These are phyloP conservation scores for Sebastes umbrosus DNA, from an alignment of 2,797 vertebrate species.

Conservation along the genomic window DNA sequence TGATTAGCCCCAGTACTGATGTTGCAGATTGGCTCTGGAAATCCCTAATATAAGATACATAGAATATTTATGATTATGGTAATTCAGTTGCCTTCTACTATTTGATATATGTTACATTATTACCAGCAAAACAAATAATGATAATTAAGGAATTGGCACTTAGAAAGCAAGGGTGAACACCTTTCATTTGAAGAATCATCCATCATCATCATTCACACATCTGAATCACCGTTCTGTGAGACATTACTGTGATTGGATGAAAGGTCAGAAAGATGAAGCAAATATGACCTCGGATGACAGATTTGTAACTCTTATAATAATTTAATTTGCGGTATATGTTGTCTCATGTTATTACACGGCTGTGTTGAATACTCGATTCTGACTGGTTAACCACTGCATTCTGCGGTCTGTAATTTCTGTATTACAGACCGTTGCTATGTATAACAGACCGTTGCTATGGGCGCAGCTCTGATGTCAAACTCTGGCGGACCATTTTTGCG, in stretches of 20 bases:
- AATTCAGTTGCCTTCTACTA: neutral
- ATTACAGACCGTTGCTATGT: too few relatives aligned
- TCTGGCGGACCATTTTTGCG: too few relatives aligned
- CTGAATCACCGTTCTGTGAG: neutral
- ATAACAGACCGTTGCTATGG: too few relatives aligned
- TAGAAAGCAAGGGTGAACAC: neutral
- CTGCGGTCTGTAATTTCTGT: too few relatives aligned
- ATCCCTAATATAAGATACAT: neutral
- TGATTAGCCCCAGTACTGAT: neutral
- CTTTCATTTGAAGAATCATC: neutral
- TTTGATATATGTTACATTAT: conserved; percentile 1
- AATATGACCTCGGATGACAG: neutral
- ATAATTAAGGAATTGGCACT: conserved; percentile 2
- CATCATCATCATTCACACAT: neutral
- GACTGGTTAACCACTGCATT: too few relatives aligned
- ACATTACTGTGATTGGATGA: neutral
- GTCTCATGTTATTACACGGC: too few relatives aligned
- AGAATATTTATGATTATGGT: conserved; percentile 14
- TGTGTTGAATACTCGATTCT: too few relatives aligned
- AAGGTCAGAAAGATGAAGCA: conserved; percentile 1
- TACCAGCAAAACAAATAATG: conserved; percentile 16
- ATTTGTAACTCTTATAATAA: neutral
- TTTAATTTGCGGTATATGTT: neutral
- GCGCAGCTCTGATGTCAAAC: too few relatives aligned
- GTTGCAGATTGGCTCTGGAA: neutral